A percentile compares a stretch with the other conserved stretches of the same genome.
phyloP scores from a whole-genome alignment of 1,140 invertebrate species.

The Zaprionus vittiger region DNA sequence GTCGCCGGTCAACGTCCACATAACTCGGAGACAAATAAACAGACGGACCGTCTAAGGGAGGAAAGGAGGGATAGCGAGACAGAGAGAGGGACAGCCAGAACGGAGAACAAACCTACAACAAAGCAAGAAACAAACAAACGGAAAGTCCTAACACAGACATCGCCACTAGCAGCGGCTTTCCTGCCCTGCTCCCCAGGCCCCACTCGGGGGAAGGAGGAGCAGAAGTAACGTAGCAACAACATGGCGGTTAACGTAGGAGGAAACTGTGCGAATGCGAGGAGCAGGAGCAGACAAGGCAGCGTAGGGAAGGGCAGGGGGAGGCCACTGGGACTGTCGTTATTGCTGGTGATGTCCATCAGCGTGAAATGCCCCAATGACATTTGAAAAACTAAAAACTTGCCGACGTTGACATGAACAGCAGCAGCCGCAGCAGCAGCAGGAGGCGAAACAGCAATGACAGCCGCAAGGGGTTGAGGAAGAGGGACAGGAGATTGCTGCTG shows the following conservation, averaged over 20 bases:
- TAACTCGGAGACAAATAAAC: conserved; percentile 49
- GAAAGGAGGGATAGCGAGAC: not conserved
- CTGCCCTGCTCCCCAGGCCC: conserved; percentile 28
- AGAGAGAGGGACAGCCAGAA: not conserved
- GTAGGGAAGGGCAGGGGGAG: not conserved
- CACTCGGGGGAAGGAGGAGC: not conserved
- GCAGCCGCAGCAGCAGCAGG: conserved; percentile 21
- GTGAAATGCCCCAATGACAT: conserved; percentile 77
- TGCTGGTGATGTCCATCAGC: conserved; percentile 69
- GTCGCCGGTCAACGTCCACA: conserved; percentile 62
- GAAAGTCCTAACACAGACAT: conserved; percentile 65
- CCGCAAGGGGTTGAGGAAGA: conserved; percentile 35
- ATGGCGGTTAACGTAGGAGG: conserved; percentile 36
- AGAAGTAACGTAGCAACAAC: conserved; percentile 45
- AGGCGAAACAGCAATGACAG: conserved; percentile 44
- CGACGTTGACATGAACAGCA: conserved; percentile 61
- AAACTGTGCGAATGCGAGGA: conserved; percentile 4
- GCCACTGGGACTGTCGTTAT: conserved; percentile 12
- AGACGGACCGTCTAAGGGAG: conserved; percentile 38
- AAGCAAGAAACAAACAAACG: conserved; percentile 43
- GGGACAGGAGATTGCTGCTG: not conserved
- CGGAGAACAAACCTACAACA: conserved; percentile 19
- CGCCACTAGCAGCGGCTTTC: conserved; percentile 43
- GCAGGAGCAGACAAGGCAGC: not conserved
- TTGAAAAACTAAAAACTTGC: conserved; percentile 76